Percentiles rank a stretch among this genome's conserved stretches.
phyloP scores from a whole-genome alignment of 1,140 invertebrate genomes.

The Colletes gigas region DNA sequence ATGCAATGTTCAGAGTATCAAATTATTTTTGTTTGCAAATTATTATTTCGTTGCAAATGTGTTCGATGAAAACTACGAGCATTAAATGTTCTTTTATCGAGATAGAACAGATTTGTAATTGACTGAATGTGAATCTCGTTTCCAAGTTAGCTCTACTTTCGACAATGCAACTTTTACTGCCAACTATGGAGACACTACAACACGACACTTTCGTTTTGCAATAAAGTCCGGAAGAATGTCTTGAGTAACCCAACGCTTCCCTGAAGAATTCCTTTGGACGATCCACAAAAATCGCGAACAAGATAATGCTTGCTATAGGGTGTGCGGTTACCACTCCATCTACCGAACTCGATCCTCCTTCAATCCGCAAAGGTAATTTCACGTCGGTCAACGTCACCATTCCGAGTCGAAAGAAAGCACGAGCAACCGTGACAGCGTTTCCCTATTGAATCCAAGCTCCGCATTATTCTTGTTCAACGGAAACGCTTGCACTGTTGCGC shows the following conservation, averaged over 20 bases:
- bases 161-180: too few species aligned
- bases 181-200: too few species aligned
- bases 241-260: background rate
- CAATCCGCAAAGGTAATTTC: conserved; percentile 16
- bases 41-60: too few species aligned
- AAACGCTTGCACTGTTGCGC: background rate
- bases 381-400: background rate
- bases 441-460: background rate
- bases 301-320: background rate
- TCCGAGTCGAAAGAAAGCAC: background rate
- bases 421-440: background rate
- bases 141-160: too few species aligned
- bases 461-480: conserved; percentile 1
- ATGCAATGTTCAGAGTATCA: too few species aligned
- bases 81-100: too few species aligned
- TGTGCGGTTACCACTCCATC: background rate
- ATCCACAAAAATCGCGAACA: background rate
- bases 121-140: too few species aligned
- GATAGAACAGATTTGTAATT: too few species aligned
- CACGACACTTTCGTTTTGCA: too few species aligned
- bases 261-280: background rate
- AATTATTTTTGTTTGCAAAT: too few species aligned
- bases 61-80: too few species aligned
- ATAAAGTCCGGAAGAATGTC: background rate
- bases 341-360: background rate